Conservation (phyloP, 2,113 vertebrate species). For the Ploceus nigricollis region DNA sequence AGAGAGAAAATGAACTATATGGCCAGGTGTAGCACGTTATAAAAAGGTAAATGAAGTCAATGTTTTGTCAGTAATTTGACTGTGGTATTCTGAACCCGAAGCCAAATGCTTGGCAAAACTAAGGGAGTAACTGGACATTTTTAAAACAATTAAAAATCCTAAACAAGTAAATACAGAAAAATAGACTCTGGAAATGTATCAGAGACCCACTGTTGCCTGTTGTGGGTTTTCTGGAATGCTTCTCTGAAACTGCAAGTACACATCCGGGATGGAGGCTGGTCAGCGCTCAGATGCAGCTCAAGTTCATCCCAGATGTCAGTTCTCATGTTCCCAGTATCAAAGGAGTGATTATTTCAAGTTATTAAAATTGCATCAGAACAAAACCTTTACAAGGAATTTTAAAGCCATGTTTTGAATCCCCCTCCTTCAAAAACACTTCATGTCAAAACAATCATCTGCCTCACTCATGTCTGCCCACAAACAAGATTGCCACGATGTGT, state of each 20-base stretch:
- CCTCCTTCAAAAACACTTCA: neutral
- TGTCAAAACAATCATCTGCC: neutral
- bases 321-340: neutral
- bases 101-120: neutral
- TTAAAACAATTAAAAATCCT: neutral
- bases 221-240: neutral
- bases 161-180: neutral
- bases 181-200: neutral
- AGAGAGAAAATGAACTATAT: neutral
- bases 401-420: neutral
- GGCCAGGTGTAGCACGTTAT: neutral
- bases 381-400: neutral
- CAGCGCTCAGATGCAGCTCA: neutral
- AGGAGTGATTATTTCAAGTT: neutral
- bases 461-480: neutral
- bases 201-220: neutral
- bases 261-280: neutral
- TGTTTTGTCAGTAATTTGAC: neutral
- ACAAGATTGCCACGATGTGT: fast-evolving
- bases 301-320: neutral
- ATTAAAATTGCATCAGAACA: neutral
- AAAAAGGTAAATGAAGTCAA: neutral
- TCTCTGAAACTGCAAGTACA: neutral
- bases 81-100: neutral
- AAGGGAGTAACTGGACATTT: neutral